Conservation (phyloP, 2,113 vertebrate species). For the Hylia prasina region DNA sequence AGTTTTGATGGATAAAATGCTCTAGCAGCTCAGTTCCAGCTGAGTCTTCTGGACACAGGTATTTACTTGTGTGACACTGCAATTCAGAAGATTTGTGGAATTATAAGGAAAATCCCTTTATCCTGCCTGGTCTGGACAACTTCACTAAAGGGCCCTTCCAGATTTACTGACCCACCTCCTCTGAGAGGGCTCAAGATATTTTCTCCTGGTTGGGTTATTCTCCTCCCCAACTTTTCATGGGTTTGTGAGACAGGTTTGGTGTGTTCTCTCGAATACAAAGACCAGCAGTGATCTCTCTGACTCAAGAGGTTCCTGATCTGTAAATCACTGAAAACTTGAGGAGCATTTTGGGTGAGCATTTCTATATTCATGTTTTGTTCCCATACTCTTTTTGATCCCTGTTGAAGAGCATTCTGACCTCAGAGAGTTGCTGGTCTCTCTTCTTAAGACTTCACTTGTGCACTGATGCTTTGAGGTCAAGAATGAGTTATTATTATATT, state of each 20-base stretch:
- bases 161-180: not conserved
- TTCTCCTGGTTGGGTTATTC: not conserved
- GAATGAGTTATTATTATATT: not conserved
- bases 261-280: not conserved
- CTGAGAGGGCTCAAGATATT: not conserved
- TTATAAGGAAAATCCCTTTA: not conserved
- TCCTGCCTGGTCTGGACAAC: not conserved
- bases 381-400: not conserved
- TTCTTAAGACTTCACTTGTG: not conserved
- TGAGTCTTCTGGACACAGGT: not conserved
- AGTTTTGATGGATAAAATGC: not conserved
- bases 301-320: not conserved
- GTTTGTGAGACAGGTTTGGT: not conserved
- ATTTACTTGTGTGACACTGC: not conserved
- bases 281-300: not conserved
- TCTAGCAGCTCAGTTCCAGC: not conserved
- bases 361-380: not conserved
- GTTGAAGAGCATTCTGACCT: not conserved
- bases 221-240: rapidly evolving
- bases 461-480: not conserved
- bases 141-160: not conserved
- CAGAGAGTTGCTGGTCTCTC: not conserved
- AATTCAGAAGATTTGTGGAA: not conserved
- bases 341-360: not conserved
- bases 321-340: not conserved